phyloP scores from a whole-genome alignment of 37 sponge, comb jelly and placozoan species.

The Cliona cf. orientalis region DNA sequence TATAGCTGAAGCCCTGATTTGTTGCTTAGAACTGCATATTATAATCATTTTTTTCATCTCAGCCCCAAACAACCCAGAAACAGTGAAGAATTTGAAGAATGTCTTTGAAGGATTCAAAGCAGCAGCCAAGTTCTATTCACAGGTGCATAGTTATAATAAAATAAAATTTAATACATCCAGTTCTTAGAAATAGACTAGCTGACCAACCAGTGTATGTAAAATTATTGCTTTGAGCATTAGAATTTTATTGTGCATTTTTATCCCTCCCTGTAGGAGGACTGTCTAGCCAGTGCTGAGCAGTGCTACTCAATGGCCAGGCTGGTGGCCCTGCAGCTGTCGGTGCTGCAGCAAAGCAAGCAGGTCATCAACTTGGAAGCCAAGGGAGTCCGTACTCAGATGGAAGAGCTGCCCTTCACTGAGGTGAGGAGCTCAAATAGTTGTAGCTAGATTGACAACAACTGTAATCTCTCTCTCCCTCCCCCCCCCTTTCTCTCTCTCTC shows the following conservation, averaged over 20 bases:
- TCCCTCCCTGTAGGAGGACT: conserved; percentile 60
- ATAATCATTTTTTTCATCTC: no score
- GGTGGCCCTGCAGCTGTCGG: conserved; percentile 81
- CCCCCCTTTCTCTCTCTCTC: no score
- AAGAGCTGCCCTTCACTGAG: conserved; percentile 71
- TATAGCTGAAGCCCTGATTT: no score
- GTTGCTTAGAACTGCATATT: no score
- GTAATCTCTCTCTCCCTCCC: not conserved
- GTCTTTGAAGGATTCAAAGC: conserved; percentile 48
- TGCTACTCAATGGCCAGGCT: conserved; percentile 76
- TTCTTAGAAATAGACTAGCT: no score
- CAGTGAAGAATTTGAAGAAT: conserved; percentile 52
- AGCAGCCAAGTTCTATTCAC: conserved; percentile 70
- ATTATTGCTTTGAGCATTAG: not conserved
- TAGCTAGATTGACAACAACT: no score
- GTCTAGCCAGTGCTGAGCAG: conserved; percentile 52
- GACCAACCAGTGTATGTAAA: no score
- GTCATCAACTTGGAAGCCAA: conserved; percentile 68
- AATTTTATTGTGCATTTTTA: no score
- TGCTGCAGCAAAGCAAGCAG: conserved; percentile 42
- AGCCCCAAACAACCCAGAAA: conserved; percentile 54
- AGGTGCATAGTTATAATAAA: conserved; percentile 31
- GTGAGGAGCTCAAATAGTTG: conserved; percentile 27
- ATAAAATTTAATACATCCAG: not conserved
- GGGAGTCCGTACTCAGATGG: conserved; percentile 59